phyloP scores from a whole-genome alignment of 2,888 invertebrate genomes.

The Trilocha varians region DNA sequence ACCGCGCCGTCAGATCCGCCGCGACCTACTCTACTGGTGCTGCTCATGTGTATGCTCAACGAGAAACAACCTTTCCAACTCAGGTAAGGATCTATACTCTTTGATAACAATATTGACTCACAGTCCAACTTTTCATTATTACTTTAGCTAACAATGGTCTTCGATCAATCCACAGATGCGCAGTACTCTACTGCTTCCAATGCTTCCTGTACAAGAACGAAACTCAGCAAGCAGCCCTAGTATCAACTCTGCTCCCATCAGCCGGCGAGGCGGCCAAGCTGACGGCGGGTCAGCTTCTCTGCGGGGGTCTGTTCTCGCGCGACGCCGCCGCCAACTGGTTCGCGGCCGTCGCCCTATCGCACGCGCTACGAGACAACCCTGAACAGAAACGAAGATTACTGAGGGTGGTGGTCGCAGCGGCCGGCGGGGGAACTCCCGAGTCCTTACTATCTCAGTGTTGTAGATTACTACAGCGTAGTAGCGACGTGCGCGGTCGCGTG shows the following conservation, averaged over 20 bases:
- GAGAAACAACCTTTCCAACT: constrained; percentile 94
- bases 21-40: constrained; percentile 92
- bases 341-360: constrained; percentile 91
- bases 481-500: constrained; percentile 82
- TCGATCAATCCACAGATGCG: constrained; percentile 76
- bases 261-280: constrained; percentile 81
- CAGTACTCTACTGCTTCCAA: constrained; percentile 97
- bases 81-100: constrained; percentile 32
- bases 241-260: constrained; percentile 93
- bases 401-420: constrained; percentile 90
- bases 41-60: constrained; percentile 98
- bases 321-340: constrained; percentile 97
- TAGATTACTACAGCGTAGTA: constrained; percentile 85
- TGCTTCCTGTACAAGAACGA: constrained; percentile 96
- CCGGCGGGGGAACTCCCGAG: constrained; percentile 87
- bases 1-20: constrained; percentile 95
- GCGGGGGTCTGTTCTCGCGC: constrained; percentile 91
- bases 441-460: constrained; percentile 93
- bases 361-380: constrained; percentile 89
- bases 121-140: too few species aligned
- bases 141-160: not conserved
- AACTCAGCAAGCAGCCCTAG: constrained; percentile 87
- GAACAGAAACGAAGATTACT: constrained; percentile 91
- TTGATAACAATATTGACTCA: not conserved
- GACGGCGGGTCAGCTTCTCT: constrained; percentile 90